These are phyloP conservation scores for Eutrigla gurnardus DNA, from an alignment of 2,797 vertebrate species.

Conservation along the genomic window DNA sequence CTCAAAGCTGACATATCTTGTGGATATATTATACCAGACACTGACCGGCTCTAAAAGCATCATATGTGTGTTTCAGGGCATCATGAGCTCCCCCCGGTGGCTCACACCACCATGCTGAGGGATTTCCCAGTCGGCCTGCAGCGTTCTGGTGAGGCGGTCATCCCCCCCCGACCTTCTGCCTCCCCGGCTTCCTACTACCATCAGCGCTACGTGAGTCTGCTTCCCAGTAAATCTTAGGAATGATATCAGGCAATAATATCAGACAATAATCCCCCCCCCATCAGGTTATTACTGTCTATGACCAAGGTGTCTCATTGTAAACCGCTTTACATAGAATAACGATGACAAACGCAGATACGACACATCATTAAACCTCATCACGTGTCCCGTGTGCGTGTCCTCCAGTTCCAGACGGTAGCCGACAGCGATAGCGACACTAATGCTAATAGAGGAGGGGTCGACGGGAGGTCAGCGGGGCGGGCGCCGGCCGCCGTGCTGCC, in stretches of 20 bases:
- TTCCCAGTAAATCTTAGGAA: constrained; percentile 4
- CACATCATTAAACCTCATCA: not conserved
- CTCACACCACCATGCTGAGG: constrained; percentile 96
- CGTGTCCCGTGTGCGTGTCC: not conserved
- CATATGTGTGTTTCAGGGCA: constrained; percentile 84
- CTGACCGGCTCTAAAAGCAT: not conserved
- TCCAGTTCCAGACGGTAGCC: constrained; percentile 53
- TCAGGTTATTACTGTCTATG: not conserved
- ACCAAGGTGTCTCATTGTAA: not conserved
- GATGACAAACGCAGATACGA: not conserved
- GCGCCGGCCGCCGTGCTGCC: constrained; percentile 67
- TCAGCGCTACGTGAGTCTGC: constrained; percentile 84
- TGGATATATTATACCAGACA: not conserved
- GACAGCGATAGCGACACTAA: constrained; percentile 27
- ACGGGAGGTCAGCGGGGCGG: constrained; percentile 31
- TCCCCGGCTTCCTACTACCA: constrained; percentile 61
- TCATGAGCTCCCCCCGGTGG: constrained; percentile 92
- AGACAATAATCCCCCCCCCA: not conserved
- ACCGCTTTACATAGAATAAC: not conserved
- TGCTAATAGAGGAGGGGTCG: constrained; percentile 17
- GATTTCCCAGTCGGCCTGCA: constrained; percentile 87
- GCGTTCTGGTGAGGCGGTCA: constrained; percentile 81
- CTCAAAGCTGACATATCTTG: not conserved
- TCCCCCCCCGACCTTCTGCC: constrained; percentile 73
- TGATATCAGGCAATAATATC: not conserved